phyloP scores from a whole-genome alignment of 2,797 vertebrate genomes.

The Moxostoma hubbsi region DNA sequence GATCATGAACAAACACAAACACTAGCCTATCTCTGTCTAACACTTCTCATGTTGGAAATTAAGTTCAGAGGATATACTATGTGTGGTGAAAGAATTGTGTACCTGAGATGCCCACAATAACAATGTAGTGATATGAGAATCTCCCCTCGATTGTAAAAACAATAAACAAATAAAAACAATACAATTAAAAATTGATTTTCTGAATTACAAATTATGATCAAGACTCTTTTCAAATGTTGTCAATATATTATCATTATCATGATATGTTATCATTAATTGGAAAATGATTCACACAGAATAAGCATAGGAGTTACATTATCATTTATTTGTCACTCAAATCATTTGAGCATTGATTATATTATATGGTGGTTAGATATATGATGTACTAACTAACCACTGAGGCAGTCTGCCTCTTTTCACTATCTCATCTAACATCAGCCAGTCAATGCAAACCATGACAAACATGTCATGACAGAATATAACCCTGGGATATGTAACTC shows the following conservation, averaged over 20 bases:
- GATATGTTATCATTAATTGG: neutral
- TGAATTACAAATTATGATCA: neutral
- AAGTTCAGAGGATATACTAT: neutral
- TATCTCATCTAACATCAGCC: no score
- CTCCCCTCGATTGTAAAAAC: neutral
- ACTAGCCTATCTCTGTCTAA: no score
- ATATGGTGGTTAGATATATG: neutral
- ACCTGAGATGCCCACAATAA: neutral
- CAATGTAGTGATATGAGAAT: neutral
- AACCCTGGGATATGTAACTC: conserved; percentile 28
- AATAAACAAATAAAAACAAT: neutral
- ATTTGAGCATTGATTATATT: neutral
- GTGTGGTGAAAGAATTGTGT: neutral
- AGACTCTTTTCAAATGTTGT: neutral
- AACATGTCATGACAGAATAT: conserved; percentile 17
- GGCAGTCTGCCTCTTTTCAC: neutral
- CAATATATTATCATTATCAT: no score
- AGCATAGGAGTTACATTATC: neutral
- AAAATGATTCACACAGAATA: neutral
- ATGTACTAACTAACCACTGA: no score
- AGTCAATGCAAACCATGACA: conserved; percentile 8
- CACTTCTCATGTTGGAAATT: neutral
- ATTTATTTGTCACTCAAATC: neutral
- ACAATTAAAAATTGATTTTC: neutral
- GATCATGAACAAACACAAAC: conserved; percentile 13